A percentile compares a stretch with the other conserved stretches of the same genome.
Evolutionary conservation across 2,888 invertebrate genomes (phyloP).

Genomic region (Listrodromus nycthemerus): DNA sequence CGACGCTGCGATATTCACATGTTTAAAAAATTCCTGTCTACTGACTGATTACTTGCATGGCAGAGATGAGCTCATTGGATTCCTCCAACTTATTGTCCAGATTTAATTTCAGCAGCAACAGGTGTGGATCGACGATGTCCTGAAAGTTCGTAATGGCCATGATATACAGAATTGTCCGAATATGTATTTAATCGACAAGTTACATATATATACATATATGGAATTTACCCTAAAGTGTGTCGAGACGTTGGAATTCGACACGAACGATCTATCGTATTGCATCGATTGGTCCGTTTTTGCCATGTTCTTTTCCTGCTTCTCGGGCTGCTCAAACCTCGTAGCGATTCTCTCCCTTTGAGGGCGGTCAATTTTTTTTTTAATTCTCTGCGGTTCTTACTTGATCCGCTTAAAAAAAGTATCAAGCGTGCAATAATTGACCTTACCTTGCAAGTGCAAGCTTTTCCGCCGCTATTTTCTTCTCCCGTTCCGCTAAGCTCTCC

Average conservation of each 20-base stretch:
- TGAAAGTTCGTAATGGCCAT: slow-evolving; percentile 55
- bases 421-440: not conserved
- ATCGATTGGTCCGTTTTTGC: slow-evolving; percentile 20
- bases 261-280: slow-evolving; percentile 45
- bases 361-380: slow-evolving; percentile 34
- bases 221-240: slow-evolving; percentile 72
- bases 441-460: slow-evolving; percentile 78
- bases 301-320: slow-evolving; percentile 77
- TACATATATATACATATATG: not conserved
- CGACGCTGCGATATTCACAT: too few relatives aligned
- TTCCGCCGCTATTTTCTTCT: slow-evolving; percentile 77
- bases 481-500: slow-evolving; percentile 76
- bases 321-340: slow-evolving; percentile 70
- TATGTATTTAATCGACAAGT: not conserved
- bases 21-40: slow-evolving; percentile 10
- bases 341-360: slow-evolving; percentile 74
- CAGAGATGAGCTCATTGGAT: slow-evolving; percentile 65
- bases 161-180: slow-evolving; percentile 1
- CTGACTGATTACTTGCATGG: slow-evolving; percentile 59
- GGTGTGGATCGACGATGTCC: slow-evolving; percentile 78
- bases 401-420: too few relatives aligned
- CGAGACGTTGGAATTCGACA: slow-evolving; percentile 61
- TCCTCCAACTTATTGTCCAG: slow-evolving; percentile 74
- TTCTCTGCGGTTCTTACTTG: not conserved
- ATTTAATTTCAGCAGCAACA: slow-evolving; percentile 76